These are phyloP conservation scores for Gadus macrocephalus DNA, from an alignment of 2,113 vertebrate species.

Conservation along the genomic window DNA sequence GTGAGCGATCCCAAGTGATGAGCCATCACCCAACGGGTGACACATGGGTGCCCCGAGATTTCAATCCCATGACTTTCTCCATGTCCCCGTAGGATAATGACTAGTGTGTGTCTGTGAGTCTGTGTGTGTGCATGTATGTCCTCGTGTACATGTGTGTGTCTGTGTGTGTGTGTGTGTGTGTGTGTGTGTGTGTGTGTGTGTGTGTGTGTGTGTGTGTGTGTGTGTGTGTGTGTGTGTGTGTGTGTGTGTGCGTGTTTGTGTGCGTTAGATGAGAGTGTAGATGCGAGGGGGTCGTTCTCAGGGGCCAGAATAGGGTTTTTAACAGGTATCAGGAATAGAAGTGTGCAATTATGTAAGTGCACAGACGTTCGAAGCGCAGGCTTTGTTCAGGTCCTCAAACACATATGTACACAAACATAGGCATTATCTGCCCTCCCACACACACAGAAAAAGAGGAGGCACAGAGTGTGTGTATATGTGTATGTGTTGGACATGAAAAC, in stretches of 20 bases:
- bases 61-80: conserved; percentile 29
- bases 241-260: no score
- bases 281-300: conserved; percentile 16
- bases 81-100: no score
- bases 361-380: conserved; percentile 32
- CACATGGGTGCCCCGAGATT: background rate
- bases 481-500: conserved; percentile 33
- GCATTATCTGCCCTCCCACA: conserved; percentile 24
- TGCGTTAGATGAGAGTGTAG: background rate
- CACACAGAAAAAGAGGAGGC: background rate
- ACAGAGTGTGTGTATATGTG: background rate
- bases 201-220: no score
- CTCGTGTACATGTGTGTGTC: no score
- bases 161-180: no score
- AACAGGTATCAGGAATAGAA: conserved; percentile 45
- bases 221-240: no score
- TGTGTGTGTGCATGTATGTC: no score
- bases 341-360: conserved; percentile 32
- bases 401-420: no score
- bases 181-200: no score
- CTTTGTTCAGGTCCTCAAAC: conserved; percentile 42
- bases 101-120: no score
- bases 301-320: conserved; percentile 39
- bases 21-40: conserved; percentile 13
- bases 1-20: conserved; percentile 31